These are phyloP conservation scores for Bucorvus abyssinicus DNA, from an alignment of 2,797 vertebrate genomes.

Conservation along the genomic window DNA sequence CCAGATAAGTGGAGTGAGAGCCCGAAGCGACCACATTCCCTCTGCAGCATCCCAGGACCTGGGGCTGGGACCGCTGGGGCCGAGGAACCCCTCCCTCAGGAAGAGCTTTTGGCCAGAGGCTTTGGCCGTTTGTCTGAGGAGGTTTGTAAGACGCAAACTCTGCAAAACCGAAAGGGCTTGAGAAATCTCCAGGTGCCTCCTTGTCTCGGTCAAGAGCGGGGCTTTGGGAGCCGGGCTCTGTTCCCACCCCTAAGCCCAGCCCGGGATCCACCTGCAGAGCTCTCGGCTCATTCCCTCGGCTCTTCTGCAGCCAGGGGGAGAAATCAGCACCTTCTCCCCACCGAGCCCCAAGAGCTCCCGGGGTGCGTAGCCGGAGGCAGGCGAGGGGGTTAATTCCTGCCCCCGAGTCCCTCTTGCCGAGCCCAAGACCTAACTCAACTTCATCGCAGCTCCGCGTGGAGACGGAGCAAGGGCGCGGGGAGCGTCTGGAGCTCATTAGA, in stretches of 20 bases:
- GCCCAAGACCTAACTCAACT: background rate
- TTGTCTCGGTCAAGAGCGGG: accelerated
- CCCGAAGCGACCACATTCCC: accelerated
- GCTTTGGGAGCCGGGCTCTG: background rate
- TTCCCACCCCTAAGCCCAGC: background rate
- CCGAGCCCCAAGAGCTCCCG: accelerated
- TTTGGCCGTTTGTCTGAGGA: background rate
- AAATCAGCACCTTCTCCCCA: background rate
- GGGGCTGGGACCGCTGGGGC: background rate
- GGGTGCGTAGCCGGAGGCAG: background rate
- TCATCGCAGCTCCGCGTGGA: too few species aligned
- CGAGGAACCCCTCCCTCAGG: background rate
- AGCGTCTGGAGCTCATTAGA: background rate
- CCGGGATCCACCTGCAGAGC: background rate
- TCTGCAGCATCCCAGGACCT: background rate
- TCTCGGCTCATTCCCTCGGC: background rate
- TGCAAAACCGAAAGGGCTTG: background rate
- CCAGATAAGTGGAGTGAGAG: accelerated
- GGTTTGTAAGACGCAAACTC: background rate
- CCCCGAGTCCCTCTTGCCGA: background rate
- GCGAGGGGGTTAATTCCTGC: background rate
- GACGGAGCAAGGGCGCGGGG: accelerated
- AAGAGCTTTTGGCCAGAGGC: background rate
- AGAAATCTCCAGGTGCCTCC: background rate
- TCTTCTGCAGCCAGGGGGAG: accelerated